phyloP scores from a whole-genome alignment of 2,888 invertebrate species.

The Argynnis bischoffii region DNA sequence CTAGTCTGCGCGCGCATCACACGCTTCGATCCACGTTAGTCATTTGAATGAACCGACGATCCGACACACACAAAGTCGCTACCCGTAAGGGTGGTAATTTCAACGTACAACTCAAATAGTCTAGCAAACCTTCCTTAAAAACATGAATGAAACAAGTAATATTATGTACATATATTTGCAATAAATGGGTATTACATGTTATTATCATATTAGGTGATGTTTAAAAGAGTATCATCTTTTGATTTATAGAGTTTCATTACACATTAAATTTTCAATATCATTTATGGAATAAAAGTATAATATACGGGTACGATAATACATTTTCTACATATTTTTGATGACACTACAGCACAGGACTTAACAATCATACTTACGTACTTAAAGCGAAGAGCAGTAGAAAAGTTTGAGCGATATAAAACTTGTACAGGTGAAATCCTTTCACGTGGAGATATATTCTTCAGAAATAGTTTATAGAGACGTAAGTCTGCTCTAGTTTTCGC shows the following conservation, averaged over 20 bases:
- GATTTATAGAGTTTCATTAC: too few relatives aligned
- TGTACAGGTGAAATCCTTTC: not conserved
- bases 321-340: not conserved
- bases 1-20: slow-evolving; percentile 69
- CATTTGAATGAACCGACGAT: slow-evolving; percentile 74
- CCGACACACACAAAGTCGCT: slow-evolving; percentile 58
- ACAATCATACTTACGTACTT: not conserved
- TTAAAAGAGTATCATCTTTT: too few relatives aligned
- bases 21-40: slow-evolving; percentile 67
- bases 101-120: slow-evolving; percentile 17
- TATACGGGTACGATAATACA: too few relatives aligned
- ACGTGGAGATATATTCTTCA: slow-evolving; percentile 5
- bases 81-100: slow-evolving; percentile 49
- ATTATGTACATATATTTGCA: not conserved
- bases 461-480: not conserved
- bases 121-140: slow-evolving; percentile 8
- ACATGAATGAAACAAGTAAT: too few relatives aligned
- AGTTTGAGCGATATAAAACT: not conserved
- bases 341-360: too few relatives aligned
- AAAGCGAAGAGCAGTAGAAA: not conserved
- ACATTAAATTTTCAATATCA: too few relatives aligned
- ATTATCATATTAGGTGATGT: too few relatives aligned
- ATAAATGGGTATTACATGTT: slow-evolving; percentile 3
- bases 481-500: slow-evolving; percentile 12
- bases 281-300: too few relatives aligned